Percentiles rank a stretch among this genome's conserved stretches.
phyloP scores from a whole-genome alignment of 2,888 invertebrate genomes.

The Xylota segnis region DNA sequence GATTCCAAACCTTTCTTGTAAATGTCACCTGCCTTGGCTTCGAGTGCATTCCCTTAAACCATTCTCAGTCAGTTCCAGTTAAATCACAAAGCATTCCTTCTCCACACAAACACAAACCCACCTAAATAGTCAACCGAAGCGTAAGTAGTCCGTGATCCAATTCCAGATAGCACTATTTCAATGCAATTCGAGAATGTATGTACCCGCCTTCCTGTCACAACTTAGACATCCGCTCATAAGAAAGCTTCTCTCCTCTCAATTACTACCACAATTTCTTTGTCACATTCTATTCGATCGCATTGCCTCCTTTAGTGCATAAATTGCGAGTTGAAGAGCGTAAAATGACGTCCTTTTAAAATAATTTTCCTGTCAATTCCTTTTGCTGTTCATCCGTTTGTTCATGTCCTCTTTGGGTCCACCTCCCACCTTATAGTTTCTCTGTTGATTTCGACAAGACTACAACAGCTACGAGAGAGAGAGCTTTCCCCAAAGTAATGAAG shows the following conservation, averaged over 20 bases:
- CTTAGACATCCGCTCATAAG: background rate
- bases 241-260: background rate
- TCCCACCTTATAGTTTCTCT: constrained; percentile 18
- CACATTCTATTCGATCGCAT: constrained; percentile 38
- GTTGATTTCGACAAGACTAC: constrained; percentile 25
- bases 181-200: constrained; percentile 8
- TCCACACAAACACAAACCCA: background rate
- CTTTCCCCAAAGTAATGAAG: constrained; percentile 55
- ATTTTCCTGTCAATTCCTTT: constrained; percentile 75
- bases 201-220: constrained; percentile 23
- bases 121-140: background rate
- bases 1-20: background rate
- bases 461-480: constrained; percentile 13
- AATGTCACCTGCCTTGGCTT: background rate
- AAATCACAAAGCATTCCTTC: background rate
- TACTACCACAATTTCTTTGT: constrained; percentile 17
- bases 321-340: constrained; percentile 72
- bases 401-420: constrained; percentile 8
- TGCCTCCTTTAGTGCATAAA: constrained; percentile 62
- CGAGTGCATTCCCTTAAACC: background rate
- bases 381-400: constrained; percentile 53
- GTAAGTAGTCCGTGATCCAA: background rate
- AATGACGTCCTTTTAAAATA: constrained; percentile 75
- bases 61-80: background rate
- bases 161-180: background rate